phyloP scores from a whole-genome alignment of 2,113 vertebrate genomes.

The Formicarius rufipectus region DNA sequence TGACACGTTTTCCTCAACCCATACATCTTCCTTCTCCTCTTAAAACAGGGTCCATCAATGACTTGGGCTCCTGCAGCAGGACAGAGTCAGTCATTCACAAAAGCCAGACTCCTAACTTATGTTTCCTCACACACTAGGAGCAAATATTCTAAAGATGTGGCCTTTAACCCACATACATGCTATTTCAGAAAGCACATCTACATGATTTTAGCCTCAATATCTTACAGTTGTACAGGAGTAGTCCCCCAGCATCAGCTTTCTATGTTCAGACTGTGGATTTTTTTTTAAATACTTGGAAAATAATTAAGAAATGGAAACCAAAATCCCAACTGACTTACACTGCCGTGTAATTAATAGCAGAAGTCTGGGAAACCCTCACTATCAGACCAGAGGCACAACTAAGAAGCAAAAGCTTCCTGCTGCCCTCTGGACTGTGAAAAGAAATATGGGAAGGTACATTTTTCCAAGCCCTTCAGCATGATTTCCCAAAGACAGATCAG shows the following conservation, averaged over 20 bases:
- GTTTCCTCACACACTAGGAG: not conserved
- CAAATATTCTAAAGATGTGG: not conserved
- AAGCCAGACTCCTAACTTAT: not conserved
- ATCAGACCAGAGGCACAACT: not conserved
- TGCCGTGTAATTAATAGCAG: not conserved
- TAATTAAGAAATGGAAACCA: not conserved
- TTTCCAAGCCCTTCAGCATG: not conserved
- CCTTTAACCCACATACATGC: rapidly evolving
- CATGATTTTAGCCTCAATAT: not conserved
- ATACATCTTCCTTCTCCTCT: not conserved
- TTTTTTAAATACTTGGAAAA: not conserved
- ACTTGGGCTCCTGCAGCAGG: not conserved
- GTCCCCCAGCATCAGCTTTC: not conserved
- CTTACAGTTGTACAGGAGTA: not conserved
- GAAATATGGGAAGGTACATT: not conserved
- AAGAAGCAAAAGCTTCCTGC: not conserved
- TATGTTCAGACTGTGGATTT: not conserved
- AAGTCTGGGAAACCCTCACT: not conserved
- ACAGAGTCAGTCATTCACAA: not conserved
- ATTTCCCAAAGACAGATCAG: not conserved
- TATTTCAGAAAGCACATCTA: not conserved
- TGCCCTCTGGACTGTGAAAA: not conserved
- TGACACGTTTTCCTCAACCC: not conserved
- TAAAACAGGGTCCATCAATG: not conserved
- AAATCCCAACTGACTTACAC: not conserved